Base-by-base conservation (phyloP, 92 coral and sea anemone genomes). In the Actinostola sp. region DNA sequence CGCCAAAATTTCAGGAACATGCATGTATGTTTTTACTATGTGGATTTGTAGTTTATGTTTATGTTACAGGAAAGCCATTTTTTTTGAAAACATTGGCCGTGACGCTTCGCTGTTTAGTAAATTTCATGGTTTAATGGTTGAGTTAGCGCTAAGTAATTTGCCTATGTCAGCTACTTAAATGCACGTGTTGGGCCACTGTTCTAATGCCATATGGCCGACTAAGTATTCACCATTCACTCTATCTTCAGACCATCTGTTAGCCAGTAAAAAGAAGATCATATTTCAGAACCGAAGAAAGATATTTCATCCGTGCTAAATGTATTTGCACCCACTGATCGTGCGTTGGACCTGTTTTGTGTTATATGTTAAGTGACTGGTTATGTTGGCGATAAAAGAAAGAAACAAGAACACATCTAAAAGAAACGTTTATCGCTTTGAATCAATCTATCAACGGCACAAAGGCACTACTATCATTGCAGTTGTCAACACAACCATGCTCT, bases 71-170 rank as follows among this genome's bases (percentile, higher is more conserved):
- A n/a, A n/a, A n/a, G n/a, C n/a, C n/a, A n/a, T n/a, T n/a, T n/a
- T n/a, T n/a, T n/a, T n/a, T n/a, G n/a, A n/a, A n/a, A n/a, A n/a
- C n/a, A n/a, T n/a, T n/a, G n/a, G n/a, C n/a, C n/a, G n/a, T n/a
- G n/a, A n/a, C n/a, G n/a, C n/a, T n/a, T n/a, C n/a, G n/a, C n/a
- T 53, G 60, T 9, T 53, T 25, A 31, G 32, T 4, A 6, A 53
- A 75, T 75, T 75, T 75, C 61, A 75, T 64, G 81, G 57, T 63
- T 75, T 66, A 75, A 75, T 55, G 81, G 64, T 27, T 66, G 58
- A 26, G 59, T 63, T 75, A 32, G 45, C 68, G 32, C 19, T 73
- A 11, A 33, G 62, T 39, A 70, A 28, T 53, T 66, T 26, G 71
- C 69, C 28, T 34, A 31, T 63, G 81, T 34, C 63, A 49, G n/a